These are phyloP conservation scores for Brachyhypopomus gauderio DNA, from an alignment of 2,113 vertebrate genomes.

Conservation along the genomic window DNA sequence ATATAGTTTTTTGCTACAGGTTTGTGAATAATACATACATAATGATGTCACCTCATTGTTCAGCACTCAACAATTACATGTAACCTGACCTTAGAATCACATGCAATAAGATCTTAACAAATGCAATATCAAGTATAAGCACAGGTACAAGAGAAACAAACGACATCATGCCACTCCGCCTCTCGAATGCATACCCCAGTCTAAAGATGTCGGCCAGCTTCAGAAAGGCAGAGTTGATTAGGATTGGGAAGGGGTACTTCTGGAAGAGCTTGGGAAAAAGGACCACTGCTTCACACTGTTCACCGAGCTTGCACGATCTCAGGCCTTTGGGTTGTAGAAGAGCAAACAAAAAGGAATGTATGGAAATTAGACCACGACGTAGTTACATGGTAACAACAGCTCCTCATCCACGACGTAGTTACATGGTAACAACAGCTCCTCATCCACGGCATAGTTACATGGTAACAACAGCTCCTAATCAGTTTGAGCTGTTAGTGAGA, in stretches of 20 bases:
- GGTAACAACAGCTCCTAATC: too few species aligned
- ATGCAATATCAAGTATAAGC: too few species aligned
- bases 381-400: too few species aligned
- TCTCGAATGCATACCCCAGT: conserved; percentile 81
- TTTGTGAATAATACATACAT: not conserved
- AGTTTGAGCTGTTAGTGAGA: too few species aligned
- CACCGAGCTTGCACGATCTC: conserved; percentile 91
- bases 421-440: too few species aligned
- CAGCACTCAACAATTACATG: not conserved
- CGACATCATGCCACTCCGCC: not conserved
- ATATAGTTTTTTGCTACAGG: not conserved
- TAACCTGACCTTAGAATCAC: too few species aligned
- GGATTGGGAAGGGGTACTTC: conserved; percentile 97
- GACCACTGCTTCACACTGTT: conserved; percentile 96
- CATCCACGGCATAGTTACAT: too few species aligned
- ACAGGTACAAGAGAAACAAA: too few species aligned
- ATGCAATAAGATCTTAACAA: too few species aligned
- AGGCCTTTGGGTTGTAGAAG: conserved; percentile 78
- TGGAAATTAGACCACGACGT: not conserved
- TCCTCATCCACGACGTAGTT: too few species aligned
- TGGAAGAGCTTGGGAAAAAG: conserved; percentile 97
- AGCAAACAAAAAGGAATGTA: not conserved
- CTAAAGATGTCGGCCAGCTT: conserved; percentile 97
- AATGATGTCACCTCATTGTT: too few species aligned
- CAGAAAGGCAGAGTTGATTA: conserved; percentile 96